A percentile compares a stretch with the other conserved stretches of the same genome.
Evolutionary conservation across 64 coral and sea anemone genomes (phyloP).

Genomic region (Acropora yongei): DNA sequence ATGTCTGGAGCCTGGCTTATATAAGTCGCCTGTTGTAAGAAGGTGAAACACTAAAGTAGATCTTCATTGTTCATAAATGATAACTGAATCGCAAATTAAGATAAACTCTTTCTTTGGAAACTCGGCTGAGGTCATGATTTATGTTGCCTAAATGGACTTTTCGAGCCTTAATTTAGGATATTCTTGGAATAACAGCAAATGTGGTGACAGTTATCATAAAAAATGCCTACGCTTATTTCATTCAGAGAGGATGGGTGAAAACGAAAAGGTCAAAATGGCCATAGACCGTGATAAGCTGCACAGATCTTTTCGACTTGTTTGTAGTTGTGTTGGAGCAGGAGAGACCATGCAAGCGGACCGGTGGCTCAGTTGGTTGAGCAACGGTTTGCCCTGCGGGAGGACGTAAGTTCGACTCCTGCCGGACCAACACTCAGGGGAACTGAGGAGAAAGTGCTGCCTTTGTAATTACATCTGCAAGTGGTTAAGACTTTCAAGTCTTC

Average conservation of each 20-base stretch:
- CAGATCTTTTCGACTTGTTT: not conserved
- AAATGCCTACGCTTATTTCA: not conserved
- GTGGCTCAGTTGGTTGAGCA: no score
- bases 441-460: no score
- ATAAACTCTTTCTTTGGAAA: slow-evolving; percentile 34
- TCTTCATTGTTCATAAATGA: slow-evolving; percentile 33
- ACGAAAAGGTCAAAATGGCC: not conserved
- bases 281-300: not conserved
- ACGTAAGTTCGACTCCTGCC: no score
- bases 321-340: not conserved
- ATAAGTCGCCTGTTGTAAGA: not conserved
- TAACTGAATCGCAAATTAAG: slow-evolving; percentile 23
- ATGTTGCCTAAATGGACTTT: not conserved
- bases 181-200: not conserved
- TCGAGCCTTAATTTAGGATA: not conserved
- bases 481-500: no score
- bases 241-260: no score
- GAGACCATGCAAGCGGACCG: not conserved
- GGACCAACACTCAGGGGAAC: no score
- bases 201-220: no score
- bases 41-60: slow-evolving; percentile 44
- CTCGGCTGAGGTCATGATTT: not conserved
- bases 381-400: no score
- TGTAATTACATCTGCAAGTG: no score
- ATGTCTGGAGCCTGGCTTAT: not conserved